A percentile compares a stretch with the other conserved stretches of the same genome.
phyloP scores from a whole-genome alignment of 1,140 invertebrate genomes.

The Eupeodes corollae region DNA sequence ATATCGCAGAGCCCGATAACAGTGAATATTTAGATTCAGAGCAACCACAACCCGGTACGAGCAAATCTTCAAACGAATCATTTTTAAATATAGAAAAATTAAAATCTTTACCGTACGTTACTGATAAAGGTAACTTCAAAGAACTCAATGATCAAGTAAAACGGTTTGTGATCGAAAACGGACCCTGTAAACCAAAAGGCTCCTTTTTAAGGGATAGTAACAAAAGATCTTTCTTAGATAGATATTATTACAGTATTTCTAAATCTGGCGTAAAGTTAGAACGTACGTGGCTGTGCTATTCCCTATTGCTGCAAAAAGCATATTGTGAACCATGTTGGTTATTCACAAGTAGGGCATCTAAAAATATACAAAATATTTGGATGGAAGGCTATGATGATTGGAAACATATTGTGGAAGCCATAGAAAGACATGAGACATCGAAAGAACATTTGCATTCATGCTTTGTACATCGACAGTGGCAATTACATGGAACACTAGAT shows the following conservation, averaged over 20 bases:
- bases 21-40: constrained; percentile 10
- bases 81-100: no score
- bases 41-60: no score
- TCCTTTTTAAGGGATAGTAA: no score
- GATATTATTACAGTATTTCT: constrained; percentile 6
- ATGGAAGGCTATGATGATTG: constrained; percentile 13
- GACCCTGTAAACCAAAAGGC: no score
- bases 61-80: no score
- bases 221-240: no score
- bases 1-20: constrained; percentile 7
- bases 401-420: constrained; percentile 13
- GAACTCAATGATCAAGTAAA: no score
- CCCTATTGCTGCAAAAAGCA: constrained; percentile 11
- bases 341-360: constrained; percentile 7
- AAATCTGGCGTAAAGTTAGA: constrained; percentile 10
- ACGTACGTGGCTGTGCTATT: constrained; percentile 9
- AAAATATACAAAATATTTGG: constrained; percentile 13
- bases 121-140: no score
- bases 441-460: constrained; percentile 12
- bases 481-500: constrained; percentile 13
- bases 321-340: constrained; percentile 12
- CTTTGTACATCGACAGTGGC: constrained; percentile 10
- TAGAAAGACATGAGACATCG: constrained; percentile 14
- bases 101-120: no score
- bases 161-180: no score